phyloP scores from a whole-genome alignment of 1,140 invertebrate species.

The Radopholus similis region DNA sequence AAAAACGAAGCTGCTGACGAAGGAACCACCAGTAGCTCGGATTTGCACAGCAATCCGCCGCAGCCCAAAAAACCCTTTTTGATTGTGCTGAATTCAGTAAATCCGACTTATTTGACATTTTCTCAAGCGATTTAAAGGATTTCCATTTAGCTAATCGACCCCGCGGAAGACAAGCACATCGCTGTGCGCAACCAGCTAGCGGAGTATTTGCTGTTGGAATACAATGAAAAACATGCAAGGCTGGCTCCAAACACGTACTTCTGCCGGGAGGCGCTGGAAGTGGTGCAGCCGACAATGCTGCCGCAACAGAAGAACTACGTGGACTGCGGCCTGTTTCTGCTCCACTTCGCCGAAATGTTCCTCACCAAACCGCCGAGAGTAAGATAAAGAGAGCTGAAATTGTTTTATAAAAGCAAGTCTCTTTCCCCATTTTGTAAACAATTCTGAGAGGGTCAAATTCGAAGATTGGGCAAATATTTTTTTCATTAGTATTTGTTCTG shows the following conservation, averaged over 20 bases:
- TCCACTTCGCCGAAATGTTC: constrained; percentile 93
- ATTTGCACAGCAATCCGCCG: not conserved
- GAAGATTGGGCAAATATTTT: not conserved
- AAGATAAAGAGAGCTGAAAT: constrained; percentile 1
- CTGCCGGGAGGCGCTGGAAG: constrained; percentile 1
- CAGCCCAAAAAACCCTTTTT: not conserved
- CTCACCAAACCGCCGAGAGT: constrained; percentile 64
- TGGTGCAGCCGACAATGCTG: constrained; percentile 63
- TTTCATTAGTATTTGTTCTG: not conserved
- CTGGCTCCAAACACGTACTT: constrained; percentile 21
- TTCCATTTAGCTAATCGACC: constrained; percentile 34
- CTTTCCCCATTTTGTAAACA: not conserved
- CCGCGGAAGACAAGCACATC: constrained; percentile 29
- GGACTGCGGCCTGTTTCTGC: constrained; percentile 89
- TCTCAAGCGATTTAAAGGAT: not conserved
- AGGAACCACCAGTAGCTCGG: not conserved
- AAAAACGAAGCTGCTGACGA: not conserved
- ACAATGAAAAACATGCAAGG: constrained; percentile 29
- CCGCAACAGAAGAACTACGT: constrained; percentile 93
- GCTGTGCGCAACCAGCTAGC: constrained; percentile 71
- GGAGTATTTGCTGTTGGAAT: constrained; percentile 61
- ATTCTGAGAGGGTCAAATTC: not conserved
- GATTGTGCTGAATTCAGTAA: constrained; percentile 14
- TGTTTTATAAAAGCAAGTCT: not conserved
- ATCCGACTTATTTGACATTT: not conserved